A percentile compares a stretch with the other conserved stretches of the same genome.
phyloP scores from a whole-genome alignment of 2,888 invertebrate species.

The Muschampia plurimacula region DNA sequence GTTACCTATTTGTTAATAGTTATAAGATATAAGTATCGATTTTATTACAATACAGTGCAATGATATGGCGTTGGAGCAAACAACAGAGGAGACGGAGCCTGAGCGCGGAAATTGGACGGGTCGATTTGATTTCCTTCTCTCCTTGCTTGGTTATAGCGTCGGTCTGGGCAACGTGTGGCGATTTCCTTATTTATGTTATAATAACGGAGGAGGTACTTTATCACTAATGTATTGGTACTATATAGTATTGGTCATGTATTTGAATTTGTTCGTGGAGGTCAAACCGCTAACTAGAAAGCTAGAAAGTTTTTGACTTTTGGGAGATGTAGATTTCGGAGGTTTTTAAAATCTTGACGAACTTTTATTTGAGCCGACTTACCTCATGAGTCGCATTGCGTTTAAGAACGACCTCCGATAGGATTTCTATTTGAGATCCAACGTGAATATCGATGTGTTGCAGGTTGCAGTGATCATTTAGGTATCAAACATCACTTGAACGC shows the following conservation, averaged over 20 bases:
- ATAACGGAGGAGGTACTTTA: constrained; percentile 89
- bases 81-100: constrained; percentile 72
- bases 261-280: neutral
- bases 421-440: no score
- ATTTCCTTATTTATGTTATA: constrained; percentile 91
- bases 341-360: no score
- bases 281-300: neutral
- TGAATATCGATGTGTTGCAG: no score
- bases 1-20: neutral
- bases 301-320: no score
- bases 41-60: constrained; percentile 54
- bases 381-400: no score
- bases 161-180: constrained; percentile 90
- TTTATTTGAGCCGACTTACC: no score
- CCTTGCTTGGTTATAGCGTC: constrained; percentile 90
- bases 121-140: constrained; percentile 90
- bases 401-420: no score
- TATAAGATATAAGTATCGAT: neutral
- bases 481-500: no score
- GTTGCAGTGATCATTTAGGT: no score
- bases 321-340: neutral
- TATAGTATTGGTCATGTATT: neutral
- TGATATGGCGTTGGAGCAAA: constrained; percentile 58
- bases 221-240: no score
- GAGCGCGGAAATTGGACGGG: constrained; percentile 91